Conservation (phyloP, 2,888 invertebrate species). For the Rhopalosiphum nymphaeae region DNA sequence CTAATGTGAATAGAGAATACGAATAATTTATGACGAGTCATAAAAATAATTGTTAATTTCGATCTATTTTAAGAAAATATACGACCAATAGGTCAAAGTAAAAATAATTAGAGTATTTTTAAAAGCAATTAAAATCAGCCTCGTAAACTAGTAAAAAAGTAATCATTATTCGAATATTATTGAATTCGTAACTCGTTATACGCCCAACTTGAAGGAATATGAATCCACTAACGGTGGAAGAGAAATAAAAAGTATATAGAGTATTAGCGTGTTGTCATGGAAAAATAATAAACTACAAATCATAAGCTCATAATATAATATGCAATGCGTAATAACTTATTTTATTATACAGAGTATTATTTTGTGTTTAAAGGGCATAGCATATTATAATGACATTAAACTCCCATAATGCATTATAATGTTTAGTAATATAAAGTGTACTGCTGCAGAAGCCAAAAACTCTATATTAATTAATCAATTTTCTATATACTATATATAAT, state of each 20-base stretch:
- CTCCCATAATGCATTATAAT: neutral
- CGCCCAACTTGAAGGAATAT: neutral
- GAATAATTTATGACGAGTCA: neutral
- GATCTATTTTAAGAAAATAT: neutral
- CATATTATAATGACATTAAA: neutral
- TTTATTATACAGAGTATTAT: neutral
- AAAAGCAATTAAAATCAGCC: conserved; percentile 3
- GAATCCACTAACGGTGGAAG: neutral
- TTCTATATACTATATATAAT: neutral
- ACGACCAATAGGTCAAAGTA: neutral
- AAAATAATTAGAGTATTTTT: neutral
- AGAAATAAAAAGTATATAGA: neutral
- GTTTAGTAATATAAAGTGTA: neutral
- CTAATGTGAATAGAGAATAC: neutral
- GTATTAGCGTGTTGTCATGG: neutral
- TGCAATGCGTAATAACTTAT: neutral
- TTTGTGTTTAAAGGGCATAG: neutral
- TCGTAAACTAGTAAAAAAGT: neutral
- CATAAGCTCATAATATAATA: neutral
- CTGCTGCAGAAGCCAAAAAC: neutral
- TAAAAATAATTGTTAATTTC: neutral
- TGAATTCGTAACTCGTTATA: neutral
- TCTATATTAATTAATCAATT: neutral
- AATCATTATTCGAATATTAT: neutral
- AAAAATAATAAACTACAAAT: neutral